These are phyloP conservation scores for Endomychus coccineus DNA, from an alignment of 2,888 invertebrate genomes.

Conservation along the genomic window DNA sequence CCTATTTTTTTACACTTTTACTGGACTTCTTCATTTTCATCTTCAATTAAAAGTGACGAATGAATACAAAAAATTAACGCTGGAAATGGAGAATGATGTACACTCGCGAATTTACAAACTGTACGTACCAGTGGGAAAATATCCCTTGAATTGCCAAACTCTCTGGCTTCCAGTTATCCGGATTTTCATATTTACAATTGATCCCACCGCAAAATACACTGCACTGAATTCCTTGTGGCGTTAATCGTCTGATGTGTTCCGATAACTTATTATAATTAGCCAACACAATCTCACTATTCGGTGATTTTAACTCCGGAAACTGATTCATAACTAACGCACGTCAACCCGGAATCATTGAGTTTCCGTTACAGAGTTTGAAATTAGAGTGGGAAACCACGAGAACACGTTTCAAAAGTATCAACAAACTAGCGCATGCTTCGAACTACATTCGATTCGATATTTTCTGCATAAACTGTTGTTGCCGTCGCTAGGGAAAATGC, in stretches of 20 bases:
- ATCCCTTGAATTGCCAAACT: slow-evolving; percentile 69
- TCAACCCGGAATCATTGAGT: slow-evolving; percentile 5
- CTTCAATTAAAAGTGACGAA: no score
- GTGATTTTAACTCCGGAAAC: slow-evolving; percentile 28
- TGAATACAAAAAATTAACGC: no score
- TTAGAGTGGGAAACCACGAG: slow-evolving; percentile 14
- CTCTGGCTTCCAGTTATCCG: slow-evolving; percentile 52
- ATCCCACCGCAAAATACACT: slow-evolving; percentile 79
- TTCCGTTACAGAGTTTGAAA: slow-evolving; percentile 9
- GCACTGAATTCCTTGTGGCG: slow-evolving; percentile 68
- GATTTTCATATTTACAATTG: slow-evolving; percentile 72
- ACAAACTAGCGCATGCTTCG: slow-evolving; percentile 33
- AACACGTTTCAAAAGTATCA: slow-evolving; percentile 23
- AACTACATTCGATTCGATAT: slow-evolving; percentile 36
- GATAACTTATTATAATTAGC: slow-evolving; percentile 48
- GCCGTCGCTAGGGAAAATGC: slow-evolving; percentile 31
- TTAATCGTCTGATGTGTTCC: slow-evolving; percentile 52
- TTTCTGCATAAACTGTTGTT: slow-evolving; percentile 28
- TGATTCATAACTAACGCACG: slow-evolving; percentile 25
- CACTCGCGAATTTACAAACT: no score
- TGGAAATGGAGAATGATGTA: no score
- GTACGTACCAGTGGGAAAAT: slow-evolving; percentile 75
- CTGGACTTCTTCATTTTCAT: no score
- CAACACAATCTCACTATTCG: slow-evolving; percentile 32
- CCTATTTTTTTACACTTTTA: no score